phyloP scores from a whole-genome alignment of 2,888 invertebrate genomes.

The Aethes cnicana region DNA sequence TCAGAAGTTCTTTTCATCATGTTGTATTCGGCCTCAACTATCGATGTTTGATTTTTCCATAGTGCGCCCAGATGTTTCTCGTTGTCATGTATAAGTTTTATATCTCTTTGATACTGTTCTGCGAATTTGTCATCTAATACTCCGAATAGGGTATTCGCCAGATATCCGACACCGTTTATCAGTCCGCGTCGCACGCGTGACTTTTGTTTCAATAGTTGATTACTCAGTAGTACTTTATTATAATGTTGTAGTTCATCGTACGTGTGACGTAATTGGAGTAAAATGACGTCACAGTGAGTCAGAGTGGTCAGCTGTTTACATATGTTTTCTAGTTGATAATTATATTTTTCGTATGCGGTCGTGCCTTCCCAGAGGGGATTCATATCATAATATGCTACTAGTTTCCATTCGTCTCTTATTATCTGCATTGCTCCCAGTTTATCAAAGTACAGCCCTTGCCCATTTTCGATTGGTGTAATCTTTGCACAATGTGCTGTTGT shows the following conservation, averaged over 20 bases:
- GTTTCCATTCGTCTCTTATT: slow-evolving; percentile 29
- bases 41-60: slow-evolving; percentile 22
- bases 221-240: neutral
- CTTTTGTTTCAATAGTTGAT: neutral
- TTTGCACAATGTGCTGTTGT: neutral
- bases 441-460: slow-evolving; percentile 16
- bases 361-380: slow-evolving; percentile 19
- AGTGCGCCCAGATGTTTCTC: slow-evolving; percentile 10
- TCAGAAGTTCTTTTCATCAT: slow-evolving; percentile 10
- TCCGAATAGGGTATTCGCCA: slow-evolving; percentile 32
- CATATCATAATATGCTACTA: slow-evolving; percentile 23
- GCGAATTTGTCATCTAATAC: slow-evolving; percentile 32
- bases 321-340: slow-evolving; percentile 2
- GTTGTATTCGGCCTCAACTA: slow-evolving; percentile 19
- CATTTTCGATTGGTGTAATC: slow-evolving; percentile 2
- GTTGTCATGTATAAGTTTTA: slow-evolving; percentile 5
- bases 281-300: slow-evolving; percentile 10
- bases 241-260: slow-evolving; percentile 20
- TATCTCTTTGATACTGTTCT: slow-evolving; percentile 28
- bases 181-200: slow-evolving; percentile 6
- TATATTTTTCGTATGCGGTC: neutral
- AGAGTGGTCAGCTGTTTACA: neutral
- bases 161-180: slow-evolving; percentile 30
- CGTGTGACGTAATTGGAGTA: slow-evolving; percentile 16
- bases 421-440: slow-evolving; percentile 18